A percentile compares a stretch with the other conserved stretches of the same genome.
These are phyloP conservation scores for Phodopus roborovskii DNA, from an alignment of 2,113 vertebrate species.

Conservation along the genomic window DNA sequence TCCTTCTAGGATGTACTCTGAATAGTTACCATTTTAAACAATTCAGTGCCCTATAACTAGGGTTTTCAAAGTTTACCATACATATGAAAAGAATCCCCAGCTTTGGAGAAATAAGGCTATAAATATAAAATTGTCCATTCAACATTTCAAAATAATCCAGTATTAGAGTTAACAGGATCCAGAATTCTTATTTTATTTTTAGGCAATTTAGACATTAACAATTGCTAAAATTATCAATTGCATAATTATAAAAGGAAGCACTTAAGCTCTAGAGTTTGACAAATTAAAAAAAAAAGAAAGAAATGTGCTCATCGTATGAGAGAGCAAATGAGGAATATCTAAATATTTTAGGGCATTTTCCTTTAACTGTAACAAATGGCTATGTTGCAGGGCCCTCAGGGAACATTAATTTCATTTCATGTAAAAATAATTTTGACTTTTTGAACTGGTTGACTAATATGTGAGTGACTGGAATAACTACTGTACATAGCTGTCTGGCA, in stretches of 20 bases:
- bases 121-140: constrained; percentile 15
- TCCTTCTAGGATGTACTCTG: constrained; percentile 7
- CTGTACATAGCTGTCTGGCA: background rate
- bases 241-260: constrained; percentile 49
- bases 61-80: constrained; percentile 27
- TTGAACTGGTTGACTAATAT: constrained; percentile 20
- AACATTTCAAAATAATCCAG: constrained; percentile 32
- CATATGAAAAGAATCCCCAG: constrained; percentile 33
- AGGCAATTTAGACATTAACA: constrained; percentile 30
- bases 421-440: constrained; percentile 50
- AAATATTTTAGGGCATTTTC: constrained; percentile 58
- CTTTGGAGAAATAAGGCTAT: constrained; percentile 32
- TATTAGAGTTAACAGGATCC: background rate
- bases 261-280: constrained; percentile 51
- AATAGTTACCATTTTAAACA: constrained; percentile 41
- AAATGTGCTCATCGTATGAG: constrained; percentile 27
- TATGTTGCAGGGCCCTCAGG: background rate
- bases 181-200: constrained; percentile 49
- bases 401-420: constrained; percentile 64
- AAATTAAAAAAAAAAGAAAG: constrained; percentile 48
- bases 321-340: constrained; percentile 43
- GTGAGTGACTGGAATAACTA: background rate
- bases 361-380: constrained; percentile 59
- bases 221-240: constrained; percentile 48
- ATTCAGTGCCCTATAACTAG: background rate